A percentile compares a stretch with the other conserved stretches of the same genome.
Conservation (phyloP, 2,113 vertebrate genomes). For the Phalacrocorax brasilianus region DNA sequence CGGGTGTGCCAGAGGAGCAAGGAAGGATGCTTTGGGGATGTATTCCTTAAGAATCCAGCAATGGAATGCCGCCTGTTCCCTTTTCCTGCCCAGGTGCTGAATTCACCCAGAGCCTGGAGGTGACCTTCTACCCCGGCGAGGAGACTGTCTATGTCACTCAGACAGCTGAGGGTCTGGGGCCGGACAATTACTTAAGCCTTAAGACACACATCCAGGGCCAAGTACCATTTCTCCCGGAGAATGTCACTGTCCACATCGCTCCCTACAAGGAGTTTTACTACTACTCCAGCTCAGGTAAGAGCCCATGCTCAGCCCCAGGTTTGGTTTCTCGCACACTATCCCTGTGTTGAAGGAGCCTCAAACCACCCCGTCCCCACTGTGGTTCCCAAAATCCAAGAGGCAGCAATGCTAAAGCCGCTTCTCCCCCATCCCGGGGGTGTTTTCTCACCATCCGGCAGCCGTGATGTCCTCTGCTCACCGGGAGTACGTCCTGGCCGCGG, state of each 20-base stretch:
- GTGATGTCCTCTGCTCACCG: slow-evolving; percentile 81
- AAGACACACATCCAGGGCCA: slow-evolving; percentile 83
- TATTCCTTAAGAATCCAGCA: neutral
- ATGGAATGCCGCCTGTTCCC: rapidly evolving
- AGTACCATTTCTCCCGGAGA: slow-evolving; percentile 81
- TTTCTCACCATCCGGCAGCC: neutral
- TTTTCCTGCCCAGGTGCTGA: slow-evolving; percentile 79
- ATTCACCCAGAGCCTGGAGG: slow-evolving; percentile 84
- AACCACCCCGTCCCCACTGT: neutral
- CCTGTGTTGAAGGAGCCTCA: rapidly evolving
- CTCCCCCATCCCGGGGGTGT: neutral
- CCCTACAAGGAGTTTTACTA: slow-evolving; percentile 90
- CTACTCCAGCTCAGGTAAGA: slow-evolving; percentile 86
- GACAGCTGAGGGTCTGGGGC: slow-evolving; percentile 82
- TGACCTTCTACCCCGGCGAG: slow-evolving; percentile 86
- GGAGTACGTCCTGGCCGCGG: slow-evolving; percentile 75
- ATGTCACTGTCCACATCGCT: slow-evolving; percentile 76
- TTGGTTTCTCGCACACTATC: rapidly evolving
- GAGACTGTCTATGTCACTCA: slow-evolving; percentile 85
- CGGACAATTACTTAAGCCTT: slow-evolving; percentile 85
- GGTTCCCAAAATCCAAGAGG: rapidly evolving
- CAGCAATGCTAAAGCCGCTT: rapidly evolving
- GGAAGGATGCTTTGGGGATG: neutral
- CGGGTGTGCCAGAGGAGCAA: rapidly evolving
- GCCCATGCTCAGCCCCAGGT: rapidly evolving